These are phyloP conservation scores for Sarcophilus harrisii DNA, from an alignment of 2,797 vertebrate genomes.

Conservation along the genomic window DNA sequence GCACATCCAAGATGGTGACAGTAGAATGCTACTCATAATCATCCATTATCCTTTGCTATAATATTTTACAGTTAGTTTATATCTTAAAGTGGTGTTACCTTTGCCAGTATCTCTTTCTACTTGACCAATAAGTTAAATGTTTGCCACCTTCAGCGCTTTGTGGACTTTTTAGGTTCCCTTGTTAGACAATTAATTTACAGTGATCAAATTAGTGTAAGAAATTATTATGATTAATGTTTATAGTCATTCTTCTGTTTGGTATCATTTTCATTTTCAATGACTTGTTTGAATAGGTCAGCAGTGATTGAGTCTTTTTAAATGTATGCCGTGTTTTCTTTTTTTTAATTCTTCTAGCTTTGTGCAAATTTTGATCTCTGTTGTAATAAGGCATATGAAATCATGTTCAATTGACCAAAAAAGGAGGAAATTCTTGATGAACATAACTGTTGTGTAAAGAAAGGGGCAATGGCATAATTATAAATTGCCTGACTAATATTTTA, in stretches of 20 bases:
- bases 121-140: neutral
- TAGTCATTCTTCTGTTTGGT: neutral
- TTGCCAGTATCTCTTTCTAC: neutral
- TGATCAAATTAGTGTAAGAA: neutral
- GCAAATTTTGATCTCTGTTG: neutral
- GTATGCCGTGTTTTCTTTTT: neutral
- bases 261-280: neutral
- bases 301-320: neutral
- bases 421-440: constrained; percentile 40
- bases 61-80: neutral
- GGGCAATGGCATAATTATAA: constrained; percentile 55
- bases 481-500: constrained; percentile 41
- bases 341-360: neutral
- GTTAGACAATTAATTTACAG: neutral
- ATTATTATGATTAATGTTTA: neutral
- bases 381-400: neutral
- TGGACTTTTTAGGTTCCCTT: neutral
- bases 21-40: neutral
- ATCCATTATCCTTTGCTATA: neutral
- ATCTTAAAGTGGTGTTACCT: neutral
- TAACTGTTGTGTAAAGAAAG: constrained; percentile 33
- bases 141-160: neutral
- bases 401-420: neutral
- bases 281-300: neutral
- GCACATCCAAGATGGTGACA: neutral